Conservation (phyloP, 2,888 invertebrate species). For the Stictocephala bisonia region DNA sequence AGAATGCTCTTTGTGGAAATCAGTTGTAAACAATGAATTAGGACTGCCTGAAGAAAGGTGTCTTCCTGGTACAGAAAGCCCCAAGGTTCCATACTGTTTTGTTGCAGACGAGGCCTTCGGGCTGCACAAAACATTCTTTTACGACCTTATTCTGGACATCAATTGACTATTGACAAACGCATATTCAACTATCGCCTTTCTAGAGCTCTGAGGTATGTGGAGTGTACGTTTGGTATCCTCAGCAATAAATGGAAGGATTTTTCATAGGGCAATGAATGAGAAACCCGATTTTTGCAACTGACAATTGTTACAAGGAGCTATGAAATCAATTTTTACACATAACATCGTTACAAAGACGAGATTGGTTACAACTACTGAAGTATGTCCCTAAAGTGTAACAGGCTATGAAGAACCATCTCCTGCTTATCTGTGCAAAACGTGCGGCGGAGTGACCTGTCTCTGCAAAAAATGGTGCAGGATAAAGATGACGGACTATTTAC, state of each 20-base stretch:
- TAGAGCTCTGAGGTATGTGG: slow-evolving; percentile 58
- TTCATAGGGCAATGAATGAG: slow-evolving; percentile 54
- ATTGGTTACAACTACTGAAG: slow-evolving; percentile 38
- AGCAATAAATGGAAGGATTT: slow-evolving; percentile 60
- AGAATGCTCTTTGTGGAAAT: too few relatives aligned
- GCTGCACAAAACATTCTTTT: slow-evolving; percentile 50
- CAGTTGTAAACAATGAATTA: too few relatives aligned
- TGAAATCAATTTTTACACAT: slow-evolving; percentile 56
- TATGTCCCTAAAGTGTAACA: slow-evolving; percentile 3
- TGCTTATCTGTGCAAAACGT: slow-evolving; percentile 11
- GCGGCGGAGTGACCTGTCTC: slow-evolving; percentile 8
- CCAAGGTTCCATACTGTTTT: slow-evolving; percentile 56
- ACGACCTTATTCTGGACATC: too few relatives aligned
- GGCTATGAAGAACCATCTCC: slow-evolving; percentile 32
- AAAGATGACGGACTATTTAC: slow-evolving; percentile 26
- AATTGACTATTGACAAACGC: slow-evolving; percentile 50
- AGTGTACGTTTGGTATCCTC: slow-evolving; percentile 60
- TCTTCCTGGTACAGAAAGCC: slow-evolving; percentile 55
- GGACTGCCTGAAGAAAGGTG: slow-evolving; percentile 53
- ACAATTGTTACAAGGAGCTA: too few relatives aligned
- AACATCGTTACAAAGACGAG: slow-evolving; percentile 50
- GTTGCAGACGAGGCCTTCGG: slow-evolving; percentile 59
- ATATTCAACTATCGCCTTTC: slow-evolving; percentile 55
- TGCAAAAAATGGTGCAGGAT: slow-evolving; percentile 31
- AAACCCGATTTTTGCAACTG: slow-evolving; percentile 54